phyloP scores from a whole-genome alignment of 2,113 vertebrate genomes.

The Vulpes vulpes region DNA sequence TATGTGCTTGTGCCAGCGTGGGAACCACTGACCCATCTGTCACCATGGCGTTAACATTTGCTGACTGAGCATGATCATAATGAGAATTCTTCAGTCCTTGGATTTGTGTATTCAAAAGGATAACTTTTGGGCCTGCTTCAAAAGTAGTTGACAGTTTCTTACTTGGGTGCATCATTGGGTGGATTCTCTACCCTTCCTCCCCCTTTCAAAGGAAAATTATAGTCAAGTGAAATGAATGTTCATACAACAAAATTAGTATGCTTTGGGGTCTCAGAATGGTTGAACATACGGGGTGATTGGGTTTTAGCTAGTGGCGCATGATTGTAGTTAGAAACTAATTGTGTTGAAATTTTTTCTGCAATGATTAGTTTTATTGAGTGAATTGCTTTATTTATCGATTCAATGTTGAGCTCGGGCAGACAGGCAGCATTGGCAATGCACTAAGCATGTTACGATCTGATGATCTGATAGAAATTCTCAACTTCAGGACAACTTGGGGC shows the following conservation, averaged over 20 bases:
- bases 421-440: slow-evolving; percentile 98
- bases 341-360: slow-evolving; percentile 80
- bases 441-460: slow-evolving; percentile 92
- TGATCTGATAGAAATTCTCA: slow-evolving; percentile 87
- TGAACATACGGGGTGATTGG: slow-evolving; percentile 64
- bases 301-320: slow-evolving; percentile 88
- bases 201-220: slow-evolving; percentile 54
- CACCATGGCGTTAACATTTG: slow-evolving; percentile 81
- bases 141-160: slow-evolving; percentile 71
- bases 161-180: slow-evolving; percentile 69
- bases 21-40: slow-evolving; percentile 82
- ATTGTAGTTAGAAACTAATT: slow-evolving; percentile 83
- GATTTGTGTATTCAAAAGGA: slow-evolving; percentile 74
- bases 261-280: slow-evolving; percentile 62
- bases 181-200: slow-evolving; percentile 20
- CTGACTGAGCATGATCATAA: slow-evolving; percentile 80
- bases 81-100: slow-evolving; percentile 78
- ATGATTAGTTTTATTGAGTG: slow-evolving; percentile 88
- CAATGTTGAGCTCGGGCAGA: slow-evolving; percentile 95
- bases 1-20: slow-evolving; percentile 78
- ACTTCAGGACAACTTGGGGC: slow-evolving; percentile 87
- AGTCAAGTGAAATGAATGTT: slow-evolving; percentile 67
- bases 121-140: slow-evolving; percentile 67
- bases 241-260: slow-evolving; percentile 61
- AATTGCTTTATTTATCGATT: slow-evolving; percentile 89